Conservation (phyloP, 2,888 invertebrate genomes). For the Machimus atricapillus region DNA sequence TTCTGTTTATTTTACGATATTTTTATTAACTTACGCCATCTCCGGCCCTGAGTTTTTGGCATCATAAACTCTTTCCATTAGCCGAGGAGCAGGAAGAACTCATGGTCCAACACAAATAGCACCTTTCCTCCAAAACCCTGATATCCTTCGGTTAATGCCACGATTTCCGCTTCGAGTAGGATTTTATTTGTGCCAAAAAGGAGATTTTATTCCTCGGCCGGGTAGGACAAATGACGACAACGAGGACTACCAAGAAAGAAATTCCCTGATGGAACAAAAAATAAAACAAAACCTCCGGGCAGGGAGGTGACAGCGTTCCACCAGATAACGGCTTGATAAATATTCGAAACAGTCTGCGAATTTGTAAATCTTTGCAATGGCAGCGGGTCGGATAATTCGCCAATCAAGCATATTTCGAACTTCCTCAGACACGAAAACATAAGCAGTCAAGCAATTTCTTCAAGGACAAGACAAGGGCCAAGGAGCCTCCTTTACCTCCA, state of each 20-base stretch:
- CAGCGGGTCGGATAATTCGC: background rate
- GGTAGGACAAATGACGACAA: background rate
- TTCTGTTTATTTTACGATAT: conserved; percentile 21
- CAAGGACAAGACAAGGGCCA: background rate
- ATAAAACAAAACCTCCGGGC: background rate
- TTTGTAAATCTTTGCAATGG: background rate
- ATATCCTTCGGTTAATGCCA: background rate
- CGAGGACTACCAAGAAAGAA: background rate
- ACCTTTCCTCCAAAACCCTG: background rate
- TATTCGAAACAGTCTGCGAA: background rate
- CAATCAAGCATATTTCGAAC: background rate
- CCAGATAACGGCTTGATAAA: background rate
- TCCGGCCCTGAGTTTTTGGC: background rate
- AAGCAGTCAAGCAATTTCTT: background rate
- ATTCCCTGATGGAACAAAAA: background rate
- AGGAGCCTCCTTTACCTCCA: background rate
- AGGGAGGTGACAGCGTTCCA: background rate
- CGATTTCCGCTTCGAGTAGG: background rate
- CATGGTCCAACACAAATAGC: background rate
- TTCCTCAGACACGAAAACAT: background rate
- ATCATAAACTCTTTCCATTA: conserved; percentile 13
- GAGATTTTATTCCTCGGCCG: background rate
- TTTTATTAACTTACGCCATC: conserved; percentile 26
- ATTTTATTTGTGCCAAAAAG: background rate
- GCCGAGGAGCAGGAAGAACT: background rate